Evolutionary conservation across 1,140 invertebrate genomes (phyloP).

Genomic region (Tetramorium simillimum): DNA sequence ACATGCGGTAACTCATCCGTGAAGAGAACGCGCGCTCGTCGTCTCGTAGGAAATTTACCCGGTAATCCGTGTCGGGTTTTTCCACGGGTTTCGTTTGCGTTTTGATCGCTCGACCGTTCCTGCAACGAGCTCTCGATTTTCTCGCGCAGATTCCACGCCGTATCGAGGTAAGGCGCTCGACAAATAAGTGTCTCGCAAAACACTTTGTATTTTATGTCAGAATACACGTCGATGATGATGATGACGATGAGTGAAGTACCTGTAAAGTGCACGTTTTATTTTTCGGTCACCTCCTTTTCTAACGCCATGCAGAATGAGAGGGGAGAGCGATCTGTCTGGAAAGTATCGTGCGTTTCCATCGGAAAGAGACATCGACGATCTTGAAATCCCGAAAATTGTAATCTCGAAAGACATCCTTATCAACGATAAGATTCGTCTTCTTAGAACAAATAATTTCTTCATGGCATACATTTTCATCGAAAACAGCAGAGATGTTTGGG

Average conservation of each 20-base stretch:
- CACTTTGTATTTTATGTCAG: neutral
- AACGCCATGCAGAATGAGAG: too few species aligned
- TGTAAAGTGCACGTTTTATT: neutral
- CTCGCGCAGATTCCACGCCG: neutral
- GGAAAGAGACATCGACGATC: neutral
- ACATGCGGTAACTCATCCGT: constrained; percentile 41
- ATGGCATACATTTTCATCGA: neutral
- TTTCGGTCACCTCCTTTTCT: neutral
- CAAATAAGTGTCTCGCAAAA: neutral
- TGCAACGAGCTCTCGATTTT: neutral
- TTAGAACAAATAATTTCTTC: neutral
- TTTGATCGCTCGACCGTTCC: neutral
- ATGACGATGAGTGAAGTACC: neutral
- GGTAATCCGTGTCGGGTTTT: constrained; percentile 42
- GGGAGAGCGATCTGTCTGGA: too few species aligned
- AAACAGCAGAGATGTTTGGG: neutral
- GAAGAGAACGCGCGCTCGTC: constrained; percentile 21
- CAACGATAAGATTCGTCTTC: neutral
- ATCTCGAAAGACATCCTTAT: constrained; percentile 8
- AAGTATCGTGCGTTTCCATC: neutral
- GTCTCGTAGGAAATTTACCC: constrained; percentile 54
- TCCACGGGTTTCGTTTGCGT: constrained; percentile 42
- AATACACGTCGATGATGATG: too few species aligned
- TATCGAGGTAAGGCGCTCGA: too few species aligned
- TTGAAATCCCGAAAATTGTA: neutral